These are phyloP conservation scores for Okamejei kenojei DNA, from an alignment of 2,797 vertebrate genomes.

Conservation along the genomic window DNA sequence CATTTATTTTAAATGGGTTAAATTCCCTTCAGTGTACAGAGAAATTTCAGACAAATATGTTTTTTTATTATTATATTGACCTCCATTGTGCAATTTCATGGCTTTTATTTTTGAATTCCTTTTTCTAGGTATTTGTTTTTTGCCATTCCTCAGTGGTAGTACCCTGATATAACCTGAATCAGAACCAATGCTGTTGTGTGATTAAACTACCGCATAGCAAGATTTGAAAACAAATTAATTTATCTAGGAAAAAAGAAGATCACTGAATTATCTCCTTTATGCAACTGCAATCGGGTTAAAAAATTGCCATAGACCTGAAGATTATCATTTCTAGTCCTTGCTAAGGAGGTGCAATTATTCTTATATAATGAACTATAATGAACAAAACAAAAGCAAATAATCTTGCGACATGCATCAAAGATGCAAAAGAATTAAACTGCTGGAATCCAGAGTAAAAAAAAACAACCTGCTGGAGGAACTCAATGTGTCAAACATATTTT, in stretches of 20 bases:
- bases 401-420: too few species aligned
- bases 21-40: not conserved
- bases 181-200: not conserved
- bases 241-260: not conserved
- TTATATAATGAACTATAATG: too few species aligned
- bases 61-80: not conserved
- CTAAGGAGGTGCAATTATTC: not conserved
- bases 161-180: not conserved
- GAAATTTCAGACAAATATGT: not conserved
- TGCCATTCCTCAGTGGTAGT: not conserved
- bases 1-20: not conserved
- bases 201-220: not conserved
- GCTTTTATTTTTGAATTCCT: not conserved
- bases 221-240: not conserved
- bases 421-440: too few species aligned
- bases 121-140: slow-evolving; percentile 1
- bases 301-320: not conserved
- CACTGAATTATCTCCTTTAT: not conserved
- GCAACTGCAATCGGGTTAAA: not conserved
- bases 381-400: too few species aligned
- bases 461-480: too few species aligned
- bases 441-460: too few species aligned
- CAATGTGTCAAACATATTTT: too few species aligned
- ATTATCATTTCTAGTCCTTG: not conserved
- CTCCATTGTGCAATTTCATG: not conserved